These are phyloP conservation scores for Protodeltote pygarga DNA, from an alignment of 2,888 invertebrate genomes.

Conservation along the genomic window DNA sequence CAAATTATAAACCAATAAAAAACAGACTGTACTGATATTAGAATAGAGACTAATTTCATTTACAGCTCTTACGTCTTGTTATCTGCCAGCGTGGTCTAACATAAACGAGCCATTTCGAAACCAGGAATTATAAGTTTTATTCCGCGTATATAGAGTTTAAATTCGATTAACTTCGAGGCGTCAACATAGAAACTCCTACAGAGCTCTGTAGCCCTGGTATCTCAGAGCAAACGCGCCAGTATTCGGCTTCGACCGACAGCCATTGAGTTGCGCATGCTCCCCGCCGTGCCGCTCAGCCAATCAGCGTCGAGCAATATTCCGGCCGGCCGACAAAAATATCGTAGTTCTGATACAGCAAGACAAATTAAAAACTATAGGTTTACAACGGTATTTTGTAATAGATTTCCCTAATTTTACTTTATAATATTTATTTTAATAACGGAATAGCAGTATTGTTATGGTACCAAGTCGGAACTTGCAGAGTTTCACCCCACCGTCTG, in stretches of 20 bases:
- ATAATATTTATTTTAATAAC: neutral
- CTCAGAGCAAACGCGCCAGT: conserved; percentile 84
- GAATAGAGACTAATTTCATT: conserved; percentile 58
- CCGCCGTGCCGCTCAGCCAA: conserved; percentile 77
- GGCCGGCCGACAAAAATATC: conserved; percentile 59
- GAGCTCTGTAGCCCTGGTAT: conserved; percentile 83
- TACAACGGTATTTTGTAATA: neutral
- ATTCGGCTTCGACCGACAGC: conserved; percentile 81
- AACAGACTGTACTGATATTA: conserved; percentile 24
- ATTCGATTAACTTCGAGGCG: conserved; percentile 33
- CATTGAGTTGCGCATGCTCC: conserved; percentile 82
- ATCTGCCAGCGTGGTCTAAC: conserved; percentile 74
- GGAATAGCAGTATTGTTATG: neutral
- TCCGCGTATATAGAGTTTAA: conserved; percentile 34
- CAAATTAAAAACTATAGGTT: conserved; percentile 20
- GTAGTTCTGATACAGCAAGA: conserved; percentile 29
- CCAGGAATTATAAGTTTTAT: conserved; percentile 51
- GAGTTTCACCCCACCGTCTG: conserved; percentile 36
- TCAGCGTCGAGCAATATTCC: conserved; percentile 70
- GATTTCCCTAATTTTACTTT: neutral
- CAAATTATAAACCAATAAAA: conserved; percentile 35
- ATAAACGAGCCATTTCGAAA: conserved; percentile 52
- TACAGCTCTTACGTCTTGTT: conserved; percentile 59
- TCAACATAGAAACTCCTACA: conserved; percentile 77
- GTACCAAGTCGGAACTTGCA: neutral